Evolutionary conservation across 2,888 invertebrate genomes (phyloP).

Genomic region (Hyposoter dolosus): DNA sequence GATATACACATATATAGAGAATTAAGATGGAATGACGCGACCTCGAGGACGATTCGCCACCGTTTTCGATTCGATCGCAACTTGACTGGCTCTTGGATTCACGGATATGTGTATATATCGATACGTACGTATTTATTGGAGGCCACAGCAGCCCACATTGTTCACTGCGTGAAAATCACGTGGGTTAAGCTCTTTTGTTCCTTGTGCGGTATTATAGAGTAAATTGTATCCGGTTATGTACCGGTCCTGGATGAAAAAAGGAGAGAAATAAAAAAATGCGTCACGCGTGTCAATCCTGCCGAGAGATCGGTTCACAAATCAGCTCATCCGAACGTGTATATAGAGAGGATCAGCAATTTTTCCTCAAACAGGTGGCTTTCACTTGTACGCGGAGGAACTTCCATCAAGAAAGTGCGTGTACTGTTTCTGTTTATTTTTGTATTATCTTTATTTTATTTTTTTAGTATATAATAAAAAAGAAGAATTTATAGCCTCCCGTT

Average conservation of each 20-base stretch:
- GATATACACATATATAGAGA: background rate
- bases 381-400: slow-evolving; percentile 59
- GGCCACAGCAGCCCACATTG: slow-evolving; percentile 17
- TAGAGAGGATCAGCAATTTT: slow-evolving; percentile 50
- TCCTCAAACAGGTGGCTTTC: slow-evolving; percentile 69
- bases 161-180: slow-evolving; percentile 11
- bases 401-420: slow-evolving; percentile 47
- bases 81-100: background rate
- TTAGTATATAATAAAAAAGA: background rate
- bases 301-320: slow-evolving; percentile 48
- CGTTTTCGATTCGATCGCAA: slow-evolving; percentile 57
- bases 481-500: slow-evolving; percentile 49
- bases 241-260: background rate
- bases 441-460: slow-evolving; percentile 6
- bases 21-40: slow-evolving; percentile 31
- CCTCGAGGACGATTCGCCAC: slow-evolving; percentile 65
- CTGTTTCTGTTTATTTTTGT: slow-evolving; percentile 5
- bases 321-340: slow-evolving; percentile 17
- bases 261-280: slow-evolving; percentile 20
- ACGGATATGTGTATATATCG: background rate
- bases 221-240: slow-evolving; percentile 27
- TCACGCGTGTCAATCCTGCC: slow-evolving; percentile 27
- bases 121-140: slow-evolving; percentile 13
- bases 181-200: slow-evolving; percentile 6
- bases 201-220: background rate